phyloP scores from a whole-genome alignment of 2,113 vertebrate genomes.

The Ceratotherium simum region DNA sequence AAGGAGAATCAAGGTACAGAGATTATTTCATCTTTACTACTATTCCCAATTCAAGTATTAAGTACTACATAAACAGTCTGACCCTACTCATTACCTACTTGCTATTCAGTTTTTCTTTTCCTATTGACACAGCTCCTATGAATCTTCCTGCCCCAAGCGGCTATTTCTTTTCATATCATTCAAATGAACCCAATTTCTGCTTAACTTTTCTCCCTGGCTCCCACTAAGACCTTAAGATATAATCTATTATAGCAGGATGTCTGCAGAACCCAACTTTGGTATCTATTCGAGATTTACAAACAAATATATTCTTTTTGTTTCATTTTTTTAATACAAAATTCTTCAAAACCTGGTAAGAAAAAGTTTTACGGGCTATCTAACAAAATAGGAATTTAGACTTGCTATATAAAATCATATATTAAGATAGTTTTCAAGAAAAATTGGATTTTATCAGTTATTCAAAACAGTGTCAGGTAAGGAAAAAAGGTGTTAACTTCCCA shows the following conservation, averaged over 20 bases:
- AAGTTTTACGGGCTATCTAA: not conserved
- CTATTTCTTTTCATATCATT: not conserved
- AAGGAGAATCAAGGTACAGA: not conserved
- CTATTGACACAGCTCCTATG: not conserved
- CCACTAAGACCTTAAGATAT: not conserved
- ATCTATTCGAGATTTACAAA: not conserved
- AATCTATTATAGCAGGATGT: not conserved
- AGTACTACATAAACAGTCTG: not conserved
- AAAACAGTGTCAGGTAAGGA: not conserved
- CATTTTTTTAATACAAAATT: not conserved
- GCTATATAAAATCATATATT: not conserved
- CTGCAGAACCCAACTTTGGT: not conserved
- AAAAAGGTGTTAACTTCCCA: not conserved
- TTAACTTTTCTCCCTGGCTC: not conserved
- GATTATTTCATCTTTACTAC: not conserved
- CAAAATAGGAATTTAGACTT: not conserved
- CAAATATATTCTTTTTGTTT: not conserved
- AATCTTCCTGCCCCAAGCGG: not conserved
- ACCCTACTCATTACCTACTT: not conserved
- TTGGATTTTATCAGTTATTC: not conserved
- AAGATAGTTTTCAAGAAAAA: constrained; percentile 33
- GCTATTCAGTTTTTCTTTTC: not conserved
- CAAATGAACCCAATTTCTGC: not conserved
- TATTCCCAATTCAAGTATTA: not conserved
- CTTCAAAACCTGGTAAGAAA: not conserved